Base-by-base conservation (phyloP, 2,888 invertebrate species). In the Melikaiella ostensackeni region DNA sequence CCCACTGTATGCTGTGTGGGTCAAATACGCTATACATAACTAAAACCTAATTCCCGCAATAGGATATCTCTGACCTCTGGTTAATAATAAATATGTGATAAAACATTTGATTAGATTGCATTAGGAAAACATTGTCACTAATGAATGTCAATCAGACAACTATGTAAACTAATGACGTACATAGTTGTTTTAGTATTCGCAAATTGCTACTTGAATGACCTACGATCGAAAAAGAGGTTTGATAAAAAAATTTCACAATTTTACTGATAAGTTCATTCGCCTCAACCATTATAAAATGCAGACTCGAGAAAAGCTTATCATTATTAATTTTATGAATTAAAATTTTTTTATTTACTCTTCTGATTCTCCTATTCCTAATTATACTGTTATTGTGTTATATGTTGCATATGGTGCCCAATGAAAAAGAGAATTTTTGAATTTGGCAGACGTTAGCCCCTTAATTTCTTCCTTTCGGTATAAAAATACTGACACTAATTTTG, bases 101-200 rank as follows among this genome's bases (percentile, higher is more conserved):
- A 50, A 70, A 70, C 50, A 21, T 33, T 70, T 50, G n/a, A 70
- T 46, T 46, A 66, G 21, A 13, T 38, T 64, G 66, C 42, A 66
- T 24, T 42, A 13, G 16, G 19, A 24, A 66, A 24, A 66, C 42
- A 42, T 66, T 35, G 35, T n/a, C 19, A n/a, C 21, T 64, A 2
- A 42, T n/a, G 33, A 38, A 9, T 13, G 63, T 63, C n/a, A 33
- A n/a, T 19, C n/a, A 35, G 30, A 63, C 38, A 63, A 64, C 13
- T 21, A 42, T 38, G 64, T 64, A 38, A 21, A 13, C 7, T 38
- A 62, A 33, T 62, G 33, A 57, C 11, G 21, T 24, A 57, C 57
- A 21, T 24, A 57, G 57, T 24, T 57, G 13, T 57, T 24, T 24
- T 13, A 59, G 27, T 59, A 59, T 11, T 27, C 6, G 16, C 21